phyloP scores from a whole-genome alignment of 2,888 invertebrate species.

The Azorinus chamasolen region DNA sequence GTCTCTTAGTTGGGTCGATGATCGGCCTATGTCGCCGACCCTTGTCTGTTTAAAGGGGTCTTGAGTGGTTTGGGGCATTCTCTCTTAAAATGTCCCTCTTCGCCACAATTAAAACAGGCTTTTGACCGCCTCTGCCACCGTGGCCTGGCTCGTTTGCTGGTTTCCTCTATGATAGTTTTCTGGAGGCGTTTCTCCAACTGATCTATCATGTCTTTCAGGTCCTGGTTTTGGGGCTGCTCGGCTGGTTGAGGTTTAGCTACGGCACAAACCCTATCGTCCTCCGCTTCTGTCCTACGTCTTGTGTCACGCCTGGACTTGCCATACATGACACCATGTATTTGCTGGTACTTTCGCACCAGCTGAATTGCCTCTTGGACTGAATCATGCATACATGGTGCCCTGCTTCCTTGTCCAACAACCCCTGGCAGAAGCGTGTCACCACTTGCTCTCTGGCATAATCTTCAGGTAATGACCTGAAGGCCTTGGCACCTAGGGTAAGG shows the following conservation, averaged over 20 bases:
- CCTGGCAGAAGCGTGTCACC: slow-evolving; percentile 14
- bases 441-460: slow-evolving; percentile 8
- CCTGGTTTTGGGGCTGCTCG: neutral
- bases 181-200: neutral
- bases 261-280: neutral
- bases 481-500: neutral
- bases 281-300: neutral
- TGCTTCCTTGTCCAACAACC: slow-evolving; percentile 22
- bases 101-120: slow-evolving; percentile 12
- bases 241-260: neutral
- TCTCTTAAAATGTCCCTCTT: slow-evolving; percentile 11
- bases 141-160: neutral
- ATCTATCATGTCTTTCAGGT: neutral
- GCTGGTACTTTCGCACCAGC: too few relatives aligned
- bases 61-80: slow-evolving; percentile 22
- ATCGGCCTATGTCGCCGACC: slow-evolving; percentile 3
- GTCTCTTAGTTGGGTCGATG: neutral
- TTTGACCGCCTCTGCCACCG: too few relatives aligned
- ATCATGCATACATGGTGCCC: slow-evolving; percentile 14
- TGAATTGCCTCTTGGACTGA: too few relatives aligned
- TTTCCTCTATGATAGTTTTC: neutral
- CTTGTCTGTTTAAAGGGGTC: slow-evolving; percentile 1
- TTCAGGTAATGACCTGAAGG: slow-evolving; percentile 17
- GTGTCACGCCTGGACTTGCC: too few relatives aligned
- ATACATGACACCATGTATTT: too few relatives aligned